Conservation (phyloP, 2,888 invertebrate genomes). For the Sicus ferrugineus region DNA sequence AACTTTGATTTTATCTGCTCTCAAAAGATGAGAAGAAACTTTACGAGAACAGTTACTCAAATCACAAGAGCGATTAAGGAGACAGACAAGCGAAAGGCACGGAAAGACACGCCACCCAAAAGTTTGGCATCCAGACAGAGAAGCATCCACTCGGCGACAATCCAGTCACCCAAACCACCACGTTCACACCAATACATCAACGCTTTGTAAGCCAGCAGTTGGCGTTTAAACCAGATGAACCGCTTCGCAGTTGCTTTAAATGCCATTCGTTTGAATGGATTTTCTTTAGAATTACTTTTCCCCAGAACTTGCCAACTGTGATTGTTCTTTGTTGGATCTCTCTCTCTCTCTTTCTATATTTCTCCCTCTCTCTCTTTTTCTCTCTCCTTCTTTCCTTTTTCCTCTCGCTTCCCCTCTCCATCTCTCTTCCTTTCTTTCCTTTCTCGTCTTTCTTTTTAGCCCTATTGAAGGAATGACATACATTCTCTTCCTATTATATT, state of each 20-base stretch:
- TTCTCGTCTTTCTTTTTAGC: no score
- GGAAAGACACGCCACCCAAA: neutral
- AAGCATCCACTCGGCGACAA: neutral
- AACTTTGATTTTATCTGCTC: conserved; percentile 25
- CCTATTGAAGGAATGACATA: no score
- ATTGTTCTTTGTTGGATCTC: no score
- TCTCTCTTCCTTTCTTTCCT: neutral
- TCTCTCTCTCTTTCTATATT: neutral
- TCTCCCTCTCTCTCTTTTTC: neutral
- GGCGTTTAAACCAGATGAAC: neutral
- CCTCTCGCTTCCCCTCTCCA: neutral
- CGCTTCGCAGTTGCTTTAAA: conserved; percentile 4
- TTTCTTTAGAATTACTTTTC: neutral
- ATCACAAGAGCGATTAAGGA: no score
- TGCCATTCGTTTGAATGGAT: neutral
- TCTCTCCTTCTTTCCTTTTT: neutral
- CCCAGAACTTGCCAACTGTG: no score
- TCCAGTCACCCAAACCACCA: neutral
- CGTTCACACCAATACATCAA: neutral
- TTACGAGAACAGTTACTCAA: conserved; percentile 1
- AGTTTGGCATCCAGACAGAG: neutral
- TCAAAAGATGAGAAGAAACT: conserved; percentile 15
- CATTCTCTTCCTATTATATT: no score
- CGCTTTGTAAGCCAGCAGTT: conserved; percentile 7
- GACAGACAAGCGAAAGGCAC: neutral